These are phyloP conservation scores for Orius laevigatus DNA, from an alignment of 1,140 invertebrate species.

Conservation along the genomic window DNA sequence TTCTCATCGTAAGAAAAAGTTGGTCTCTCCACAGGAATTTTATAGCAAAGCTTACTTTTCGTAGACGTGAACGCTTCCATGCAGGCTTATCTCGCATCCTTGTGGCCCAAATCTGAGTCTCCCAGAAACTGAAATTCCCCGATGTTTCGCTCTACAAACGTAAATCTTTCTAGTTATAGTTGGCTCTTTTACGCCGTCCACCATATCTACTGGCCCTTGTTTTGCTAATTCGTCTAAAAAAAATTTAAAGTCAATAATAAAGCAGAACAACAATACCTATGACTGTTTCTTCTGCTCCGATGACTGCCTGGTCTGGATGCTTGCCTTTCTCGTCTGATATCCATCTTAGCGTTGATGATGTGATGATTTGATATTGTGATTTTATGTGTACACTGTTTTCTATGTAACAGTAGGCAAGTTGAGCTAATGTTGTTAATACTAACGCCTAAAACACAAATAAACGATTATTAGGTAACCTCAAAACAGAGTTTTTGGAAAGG, in stretches of 20 bases:
- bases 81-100: conserved; percentile 43
- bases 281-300: conserved; percentile 33
- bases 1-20: not conserved
- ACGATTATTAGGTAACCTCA: no score
- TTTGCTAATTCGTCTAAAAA: conserved; percentile 10
- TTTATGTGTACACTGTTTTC: conserved; percentile 31
- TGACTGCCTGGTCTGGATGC: conserved; percentile 32
- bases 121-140: conserved; percentile 52
- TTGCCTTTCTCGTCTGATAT: conserved; percentile 30
- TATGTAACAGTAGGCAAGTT: conserved; percentile 17
- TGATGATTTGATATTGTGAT: conserved; percentile 31
- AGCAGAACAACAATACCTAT: conserved; percentile 14
- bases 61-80: conserved; percentile 33
- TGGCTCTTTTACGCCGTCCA: not conserved
- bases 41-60: conserved; percentile 3
- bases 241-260: not conserved
- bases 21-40: not conserved
- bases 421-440: conserved; percentile 2
- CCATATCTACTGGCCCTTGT: conserved; percentile 5
- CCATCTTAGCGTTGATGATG: conserved; percentile 40
- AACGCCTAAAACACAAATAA: not conserved
- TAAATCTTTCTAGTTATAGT: conserved; percentile 31
- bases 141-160: conserved; percentile 51
- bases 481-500: no score
- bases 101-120: conserved; percentile 30